Base-by-base conservation (phyloP, 2,113 vertebrate genomes). In the Laticauda colubrina region DNA sequence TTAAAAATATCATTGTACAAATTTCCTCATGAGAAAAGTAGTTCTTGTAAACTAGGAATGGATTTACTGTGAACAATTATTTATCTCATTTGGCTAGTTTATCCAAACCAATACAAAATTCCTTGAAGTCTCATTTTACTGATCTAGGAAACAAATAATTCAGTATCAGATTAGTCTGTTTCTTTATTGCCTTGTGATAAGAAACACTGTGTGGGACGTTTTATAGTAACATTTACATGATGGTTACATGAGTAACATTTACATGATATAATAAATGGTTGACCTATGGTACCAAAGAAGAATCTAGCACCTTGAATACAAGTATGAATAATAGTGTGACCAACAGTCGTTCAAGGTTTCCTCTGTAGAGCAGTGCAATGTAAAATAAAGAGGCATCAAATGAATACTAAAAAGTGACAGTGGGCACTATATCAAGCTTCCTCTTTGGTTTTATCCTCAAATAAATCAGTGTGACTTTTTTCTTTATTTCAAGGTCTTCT, bases 381-480 rank as follows among this genome's bases (percentile, higher is more conserved):
- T 55, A 34, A 21, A 23, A 69, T 20, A 26, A 53, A 88, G 34
- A 20, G 12, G n/a, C 26, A 34, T 88, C 57, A 53, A 64, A 91
- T 59, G 11, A 87, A 92, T 54, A 21, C 21, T 92, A 54, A 88
- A 92, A 92, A 39, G 45, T n/a, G 29, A 64, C 26, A 21, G 39
- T 18, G 86, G 15, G 6, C 54, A 54, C 21, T 69, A 55, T 39
- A 88, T 75, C 51, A 75, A 55, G n/a, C 64, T 88, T 88, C 34
- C 91, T 88, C 59, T 75, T 55, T 39, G 21, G 51, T 55, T 92
- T 88, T 92, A 75, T 92, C 53, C 39, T 14, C 48, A 34, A 92
- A 92, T 92, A 88, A 92, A 92, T 92, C 86, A 92, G 6, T 51
- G 26, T 15, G 7, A 14, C 14, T 91, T 91, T 39, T 85, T 21